These are phyloP conservation scores for Oxyruncus cristatus DNA, from an alignment of 2,113 vertebrate species.

Conservation along the genomic window DNA sequence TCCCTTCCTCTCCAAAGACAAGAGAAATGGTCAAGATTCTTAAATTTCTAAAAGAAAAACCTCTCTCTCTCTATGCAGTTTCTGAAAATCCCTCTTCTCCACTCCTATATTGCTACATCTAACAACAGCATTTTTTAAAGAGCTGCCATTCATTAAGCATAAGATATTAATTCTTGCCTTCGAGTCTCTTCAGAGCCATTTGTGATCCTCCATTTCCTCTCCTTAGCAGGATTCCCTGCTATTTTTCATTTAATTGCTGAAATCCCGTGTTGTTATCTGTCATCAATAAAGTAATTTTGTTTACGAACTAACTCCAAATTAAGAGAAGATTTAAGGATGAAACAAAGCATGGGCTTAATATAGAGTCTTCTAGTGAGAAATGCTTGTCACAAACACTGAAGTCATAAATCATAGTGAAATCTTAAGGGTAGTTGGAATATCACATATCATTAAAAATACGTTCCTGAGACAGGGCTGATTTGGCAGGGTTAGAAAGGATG, in stretches of 20 bases:
- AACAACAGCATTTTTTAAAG: background rate
- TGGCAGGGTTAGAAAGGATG: background rate
- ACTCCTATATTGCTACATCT: background rate
- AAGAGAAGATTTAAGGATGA: background rate
- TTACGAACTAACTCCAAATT: background rate
- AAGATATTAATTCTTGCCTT: background rate
- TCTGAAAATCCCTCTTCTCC: background rate
- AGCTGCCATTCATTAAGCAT: background rate
- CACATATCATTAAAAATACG: background rate
- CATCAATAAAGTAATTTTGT: background rate
- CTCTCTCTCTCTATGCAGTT: background rate
- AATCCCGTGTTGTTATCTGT: background rate
- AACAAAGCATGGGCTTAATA: background rate
- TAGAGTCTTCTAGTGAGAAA: background rate
- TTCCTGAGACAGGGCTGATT: background rate
- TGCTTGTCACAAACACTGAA: background rate
- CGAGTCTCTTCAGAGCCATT: background rate
- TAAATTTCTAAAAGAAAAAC: background rate
- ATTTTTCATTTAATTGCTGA: background rate
- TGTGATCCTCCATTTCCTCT: background rate
- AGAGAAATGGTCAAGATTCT: background rate
- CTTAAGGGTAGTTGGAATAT: background rate
- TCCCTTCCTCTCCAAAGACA: background rate
- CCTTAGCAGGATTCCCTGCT: background rate
- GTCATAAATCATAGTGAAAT: background rate